Evolutionary conservation across 2,888 invertebrate genomes (phyloP).

Genomic region (Augiades crinisus): DNA sequence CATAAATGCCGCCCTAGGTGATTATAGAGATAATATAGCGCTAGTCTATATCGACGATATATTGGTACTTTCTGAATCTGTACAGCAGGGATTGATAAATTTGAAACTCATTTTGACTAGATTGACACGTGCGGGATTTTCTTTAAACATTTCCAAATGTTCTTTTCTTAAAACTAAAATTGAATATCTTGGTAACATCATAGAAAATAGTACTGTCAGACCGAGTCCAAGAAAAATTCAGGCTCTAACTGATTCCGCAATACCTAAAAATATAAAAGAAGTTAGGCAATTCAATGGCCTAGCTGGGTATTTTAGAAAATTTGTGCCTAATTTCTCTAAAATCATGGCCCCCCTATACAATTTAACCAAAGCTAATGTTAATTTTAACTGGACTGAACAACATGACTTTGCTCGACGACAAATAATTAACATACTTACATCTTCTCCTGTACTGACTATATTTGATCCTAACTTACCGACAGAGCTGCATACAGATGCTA

Average conservation of each 20-base stretch:
- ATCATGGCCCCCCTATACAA: conserved; percentile 27
- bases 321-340: conserved; percentile 26
- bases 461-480: conserved; percentile 23
- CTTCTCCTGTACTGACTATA: conserved; percentile 30
- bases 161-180: conserved; percentile 32
- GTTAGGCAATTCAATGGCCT: conserved; percentile 30
- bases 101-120: conserved; percentile 26
- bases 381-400: conserved; percentile 23
- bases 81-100: conserved; percentile 28
- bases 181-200: conserved; percentile 32
- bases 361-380: conserved; percentile 19
- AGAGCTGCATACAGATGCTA: conserved; percentile 32
- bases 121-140: conserved; percentile 32
- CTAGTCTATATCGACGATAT: conserved; percentile 35
- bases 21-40: conserved; percentile 25
- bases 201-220: conserved; percentile 30
- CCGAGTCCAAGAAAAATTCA: conserved; percentile 34
- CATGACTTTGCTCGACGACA: conserved; percentile 18
- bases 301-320: conserved; percentile 29
- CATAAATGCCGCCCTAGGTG: conserved; percentile 30
- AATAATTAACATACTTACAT: conserved; percentile 30
- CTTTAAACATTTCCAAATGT: conserved; percentile 34
- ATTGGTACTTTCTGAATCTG: conserved; percentile 17
- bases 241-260: conserved; percentile 30
- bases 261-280: conserved; percentile 31